A percentile compares a stretch with the other conserved stretches of the same genome.
Conservation (phyloP, 2,113 vertebrate species). For the Gymnarchus niloticus region DNA sequence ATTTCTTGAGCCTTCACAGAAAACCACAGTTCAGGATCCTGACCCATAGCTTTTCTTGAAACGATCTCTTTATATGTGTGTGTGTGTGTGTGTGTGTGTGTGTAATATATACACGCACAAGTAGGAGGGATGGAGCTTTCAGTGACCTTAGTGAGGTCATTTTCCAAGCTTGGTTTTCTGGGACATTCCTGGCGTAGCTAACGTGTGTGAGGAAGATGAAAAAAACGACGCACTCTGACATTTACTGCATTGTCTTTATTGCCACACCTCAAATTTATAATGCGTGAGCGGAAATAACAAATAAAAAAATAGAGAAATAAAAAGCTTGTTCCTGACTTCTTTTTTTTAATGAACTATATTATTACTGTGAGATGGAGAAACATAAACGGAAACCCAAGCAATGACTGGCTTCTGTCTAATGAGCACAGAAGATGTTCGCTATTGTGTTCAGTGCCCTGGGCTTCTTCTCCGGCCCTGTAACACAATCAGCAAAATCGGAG, state of each 20-base stretch:
- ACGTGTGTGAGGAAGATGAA: neutral
- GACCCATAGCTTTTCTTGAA: neutral
- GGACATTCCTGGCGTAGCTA: neutral
- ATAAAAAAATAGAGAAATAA: neutral
- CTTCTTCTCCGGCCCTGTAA: neutral
- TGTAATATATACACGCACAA: conserved; percentile 6
- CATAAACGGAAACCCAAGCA: neutral
- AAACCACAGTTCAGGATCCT: neutral
- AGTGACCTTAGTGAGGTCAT: too few relatives aligned
- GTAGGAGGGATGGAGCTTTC: neutral
- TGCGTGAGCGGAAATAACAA: neutral
- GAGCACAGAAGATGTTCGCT: neutral
- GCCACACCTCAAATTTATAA: conserved; percentile 7
- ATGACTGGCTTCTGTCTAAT: neutral
- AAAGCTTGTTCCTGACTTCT: neutral
- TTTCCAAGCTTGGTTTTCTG: neutral
- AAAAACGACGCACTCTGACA: neutral
- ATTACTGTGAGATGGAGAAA: conserved; percentile 2
- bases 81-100: too few relatives aligned
- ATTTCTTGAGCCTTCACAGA: neutral
- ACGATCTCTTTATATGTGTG: too few relatives aligned
- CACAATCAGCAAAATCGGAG: neutral
- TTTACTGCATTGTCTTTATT: neutral
- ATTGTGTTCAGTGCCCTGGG: neutral
- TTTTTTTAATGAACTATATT: conserved; percentile 14